Evolutionary conservation across 2,797 vertebrate genomes (phyloP).

Genomic region (Alauda arvensis): DNA sequence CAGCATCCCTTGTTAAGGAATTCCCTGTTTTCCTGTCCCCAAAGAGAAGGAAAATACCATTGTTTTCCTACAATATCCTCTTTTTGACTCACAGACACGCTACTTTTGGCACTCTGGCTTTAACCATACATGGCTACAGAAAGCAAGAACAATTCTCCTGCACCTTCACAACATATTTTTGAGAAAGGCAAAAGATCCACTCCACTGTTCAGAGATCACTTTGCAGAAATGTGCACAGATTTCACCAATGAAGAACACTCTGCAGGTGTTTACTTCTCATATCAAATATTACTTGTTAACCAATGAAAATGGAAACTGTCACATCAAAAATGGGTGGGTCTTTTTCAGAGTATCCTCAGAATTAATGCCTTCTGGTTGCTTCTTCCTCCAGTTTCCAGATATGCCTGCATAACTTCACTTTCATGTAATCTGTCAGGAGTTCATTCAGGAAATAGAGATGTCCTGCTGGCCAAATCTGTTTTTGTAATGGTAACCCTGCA

Average conservation of each 20-base stretch:
- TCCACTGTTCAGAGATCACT: not conserved
- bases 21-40: not conserved
- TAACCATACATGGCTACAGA: not conserved
- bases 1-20: not conserved
- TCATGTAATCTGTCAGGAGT: conserved; percentile 41
- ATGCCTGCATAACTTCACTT: conserved; percentile 6
- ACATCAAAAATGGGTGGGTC: not conserved
- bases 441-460: conserved; percentile 64
- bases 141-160: not conserved
- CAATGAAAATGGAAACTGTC: not conserved
- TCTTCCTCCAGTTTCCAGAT: conserved; percentile 25
- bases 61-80: not conserved
- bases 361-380: conserved; percentile 6
- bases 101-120: not conserved
- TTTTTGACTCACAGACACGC: not conserved
- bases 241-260: not conserved
- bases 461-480: conserved; percentile 70
- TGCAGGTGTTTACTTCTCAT: not conserved
- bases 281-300: not conserved
- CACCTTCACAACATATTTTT: not conserved
- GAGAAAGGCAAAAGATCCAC: not conserved
- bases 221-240: not conserved
- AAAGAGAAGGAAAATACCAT: not conserved
- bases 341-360: conserved; percentile 8
- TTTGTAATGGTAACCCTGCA: conserved; percentile 64